Evolutionary conservation across 35 echinoderm and acorn worm species (phyloP).

Genomic region (Patiria miniata): DNA sequence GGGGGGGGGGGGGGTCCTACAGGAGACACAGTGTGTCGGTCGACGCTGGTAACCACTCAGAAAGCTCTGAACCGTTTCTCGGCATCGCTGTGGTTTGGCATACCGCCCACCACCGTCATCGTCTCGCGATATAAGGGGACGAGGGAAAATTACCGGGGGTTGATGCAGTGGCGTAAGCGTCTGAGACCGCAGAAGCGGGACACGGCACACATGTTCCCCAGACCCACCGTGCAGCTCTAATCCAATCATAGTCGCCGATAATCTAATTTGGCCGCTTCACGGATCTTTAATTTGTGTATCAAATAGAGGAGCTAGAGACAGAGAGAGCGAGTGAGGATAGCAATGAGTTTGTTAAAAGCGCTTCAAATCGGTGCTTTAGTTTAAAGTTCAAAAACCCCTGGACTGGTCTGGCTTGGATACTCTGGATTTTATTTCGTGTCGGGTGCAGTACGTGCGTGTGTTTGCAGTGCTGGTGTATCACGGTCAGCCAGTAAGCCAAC

Average conservation of each 20-base stretch:
- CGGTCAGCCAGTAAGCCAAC: no score
- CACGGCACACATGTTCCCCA: constrained; percentile 13
- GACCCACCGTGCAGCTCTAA: constrained; percentile 2
- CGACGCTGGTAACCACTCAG: no score
- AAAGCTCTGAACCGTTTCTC: not conserved
- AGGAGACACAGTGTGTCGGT: not conserved
- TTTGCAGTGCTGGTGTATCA: no score
- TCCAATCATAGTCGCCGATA: not conserved
- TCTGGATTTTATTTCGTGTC: not conserved
- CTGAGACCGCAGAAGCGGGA: constrained; percentile 3
- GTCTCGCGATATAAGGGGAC: not conserved
- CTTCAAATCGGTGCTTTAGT: not conserved
- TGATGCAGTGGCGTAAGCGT: not conserved
- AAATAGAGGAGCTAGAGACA: no score
- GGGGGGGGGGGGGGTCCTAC: not conserved
- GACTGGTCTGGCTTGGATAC: not conserved
- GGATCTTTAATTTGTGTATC: constrained; percentile 26
- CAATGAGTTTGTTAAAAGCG: constrained; percentile 22
- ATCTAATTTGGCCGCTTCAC: constrained; percentile 11
- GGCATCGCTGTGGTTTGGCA: not conserved
- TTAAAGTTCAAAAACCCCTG: constrained; percentile 19
- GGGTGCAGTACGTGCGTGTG: no score
- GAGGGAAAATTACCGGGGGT: not conserved
- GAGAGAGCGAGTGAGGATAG: not conserved
- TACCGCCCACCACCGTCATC: not conserved